Conservation (phyloP, 1,140 invertebrate species). For the Amyelois transitella region DNA sequence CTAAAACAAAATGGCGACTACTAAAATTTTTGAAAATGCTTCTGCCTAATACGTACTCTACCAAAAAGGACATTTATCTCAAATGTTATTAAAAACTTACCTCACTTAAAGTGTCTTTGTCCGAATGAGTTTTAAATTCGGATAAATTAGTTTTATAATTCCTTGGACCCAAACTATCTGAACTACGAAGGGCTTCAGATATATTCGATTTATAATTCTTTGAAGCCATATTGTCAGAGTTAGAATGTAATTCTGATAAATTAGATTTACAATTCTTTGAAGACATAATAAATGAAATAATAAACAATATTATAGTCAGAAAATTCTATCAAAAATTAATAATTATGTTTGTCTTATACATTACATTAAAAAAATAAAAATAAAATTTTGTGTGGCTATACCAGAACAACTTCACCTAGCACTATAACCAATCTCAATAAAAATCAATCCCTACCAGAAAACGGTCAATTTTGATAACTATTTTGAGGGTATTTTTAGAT, state of each 20-base stretch:
- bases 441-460: background rate
- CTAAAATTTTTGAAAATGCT: background rate
- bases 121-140: conserved; percentile 63
- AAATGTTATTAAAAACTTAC: conserved; percentile 33
- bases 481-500: background rate
- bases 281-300: conserved; percentile 21
- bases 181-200: background rate
- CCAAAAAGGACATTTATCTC: background rate
- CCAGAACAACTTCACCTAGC: conserved; percentile 36
- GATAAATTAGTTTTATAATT: conserved; percentile 65
- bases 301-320: conserved; percentile 24
- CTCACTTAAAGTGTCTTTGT: conserved; percentile 70
- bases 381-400: conserved; percentile 18
- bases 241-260: background rate
- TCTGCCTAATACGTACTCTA: background rate
- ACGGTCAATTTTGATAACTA: background rate
- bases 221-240: background rate
- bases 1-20: conserved; percentile 35
- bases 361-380: conserved; percentile 31
- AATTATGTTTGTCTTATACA: conserved; percentile 31
- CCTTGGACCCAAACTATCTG: background rate
- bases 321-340: conserved; percentile 28
- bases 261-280: background rate
- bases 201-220: background rate
- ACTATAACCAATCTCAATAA: conserved; percentile 33